Evolutionary conservation across 1,140 invertebrate genomes (phyloP).

Genomic region (Neodiprion virginianus): DNA sequence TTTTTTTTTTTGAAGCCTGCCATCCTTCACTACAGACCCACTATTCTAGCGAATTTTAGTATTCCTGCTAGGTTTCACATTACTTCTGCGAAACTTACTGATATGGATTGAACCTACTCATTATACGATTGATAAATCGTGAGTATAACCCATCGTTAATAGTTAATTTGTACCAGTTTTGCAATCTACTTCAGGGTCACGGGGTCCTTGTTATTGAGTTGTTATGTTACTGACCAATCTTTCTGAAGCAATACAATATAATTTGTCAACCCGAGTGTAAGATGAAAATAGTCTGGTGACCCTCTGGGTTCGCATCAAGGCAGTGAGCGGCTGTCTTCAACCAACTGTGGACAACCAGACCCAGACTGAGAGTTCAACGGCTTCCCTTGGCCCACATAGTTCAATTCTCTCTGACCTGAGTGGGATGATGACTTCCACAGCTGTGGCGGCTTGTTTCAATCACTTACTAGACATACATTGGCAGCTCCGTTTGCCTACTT

Average conservation of each 20-base stretch:
- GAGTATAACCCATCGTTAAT: too few relatives aligned
- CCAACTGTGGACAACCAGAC: slow-evolving; percentile 14
- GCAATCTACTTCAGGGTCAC: too few relatives aligned
- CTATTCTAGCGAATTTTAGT: too few relatives aligned
- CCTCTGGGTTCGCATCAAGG: neutral
- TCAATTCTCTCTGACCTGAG: neutral
- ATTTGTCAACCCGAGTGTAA: slow-evolving; percentile 2
- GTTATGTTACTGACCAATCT: too few relatives aligned
- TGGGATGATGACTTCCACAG: neutral
- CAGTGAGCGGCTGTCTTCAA: neutral
- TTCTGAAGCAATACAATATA: neutral
- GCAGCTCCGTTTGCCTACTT: neutral
- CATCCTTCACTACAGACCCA: too few relatives aligned
- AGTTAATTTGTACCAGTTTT: too few relatives aligned
- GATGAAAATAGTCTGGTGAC: neutral
- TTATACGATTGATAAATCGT: too few relatives aligned
- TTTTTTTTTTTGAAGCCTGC: too few relatives aligned
- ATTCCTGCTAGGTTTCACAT: too few relatives aligned
- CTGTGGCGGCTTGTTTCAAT: neutral
- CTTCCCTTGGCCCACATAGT: slow-evolving; percentile 20
- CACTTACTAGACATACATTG: neutral
- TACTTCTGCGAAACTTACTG: too few relatives aligned
- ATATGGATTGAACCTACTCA: too few relatives aligned
- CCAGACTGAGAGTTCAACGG: slow-evolving; percentile 5
- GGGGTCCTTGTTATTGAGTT: too few relatives aligned